Conservation (phyloP, 2,113 vertebrate genomes). For the Axis porcinus region DNA sequence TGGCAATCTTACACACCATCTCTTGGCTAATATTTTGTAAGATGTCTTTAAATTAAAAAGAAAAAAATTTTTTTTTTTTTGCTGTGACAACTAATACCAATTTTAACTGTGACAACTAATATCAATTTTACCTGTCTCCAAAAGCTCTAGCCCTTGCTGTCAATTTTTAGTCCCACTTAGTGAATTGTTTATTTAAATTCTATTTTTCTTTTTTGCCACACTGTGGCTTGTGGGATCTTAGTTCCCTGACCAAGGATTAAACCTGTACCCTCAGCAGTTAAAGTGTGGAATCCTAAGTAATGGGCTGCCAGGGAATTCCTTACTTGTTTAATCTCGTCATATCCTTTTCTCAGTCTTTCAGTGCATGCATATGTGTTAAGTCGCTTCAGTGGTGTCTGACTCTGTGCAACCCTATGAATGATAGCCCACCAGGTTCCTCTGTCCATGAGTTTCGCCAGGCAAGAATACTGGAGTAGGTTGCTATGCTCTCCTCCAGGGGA, state of each 20-base stretch:
- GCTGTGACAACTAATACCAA: not conserved
- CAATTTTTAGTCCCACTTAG: not conserved
- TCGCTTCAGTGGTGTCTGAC: not conserved
- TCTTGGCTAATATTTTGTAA: not conserved
- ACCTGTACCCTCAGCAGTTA: not conserved
- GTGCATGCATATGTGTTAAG: not conserved
- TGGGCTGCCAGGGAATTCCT: not conserved
- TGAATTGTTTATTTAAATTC: not conserved
- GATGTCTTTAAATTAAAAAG: conserved; percentile 11
- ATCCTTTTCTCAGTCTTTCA: not conserved
- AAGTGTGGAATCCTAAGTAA: not conserved
- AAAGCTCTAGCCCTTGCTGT: not conserved
- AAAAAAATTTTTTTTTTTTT: not conserved
- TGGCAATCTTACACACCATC: not conserved
- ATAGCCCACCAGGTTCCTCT: not conserved
- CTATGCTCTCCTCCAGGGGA: not conserved
- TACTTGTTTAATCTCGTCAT: not conserved
- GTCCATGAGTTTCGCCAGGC: not conserved
- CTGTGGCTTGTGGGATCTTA: not conserved
- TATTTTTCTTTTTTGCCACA: not conserved
- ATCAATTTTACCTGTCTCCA: conserved; percentile 1
- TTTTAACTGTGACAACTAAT: not conserved
- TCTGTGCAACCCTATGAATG: not conserved
- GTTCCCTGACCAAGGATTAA: not conserved
- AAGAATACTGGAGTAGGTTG: not conserved